Base-by-base conservation (phyloP, 1,140 invertebrate species). In the Ericerus pela region DNA sequence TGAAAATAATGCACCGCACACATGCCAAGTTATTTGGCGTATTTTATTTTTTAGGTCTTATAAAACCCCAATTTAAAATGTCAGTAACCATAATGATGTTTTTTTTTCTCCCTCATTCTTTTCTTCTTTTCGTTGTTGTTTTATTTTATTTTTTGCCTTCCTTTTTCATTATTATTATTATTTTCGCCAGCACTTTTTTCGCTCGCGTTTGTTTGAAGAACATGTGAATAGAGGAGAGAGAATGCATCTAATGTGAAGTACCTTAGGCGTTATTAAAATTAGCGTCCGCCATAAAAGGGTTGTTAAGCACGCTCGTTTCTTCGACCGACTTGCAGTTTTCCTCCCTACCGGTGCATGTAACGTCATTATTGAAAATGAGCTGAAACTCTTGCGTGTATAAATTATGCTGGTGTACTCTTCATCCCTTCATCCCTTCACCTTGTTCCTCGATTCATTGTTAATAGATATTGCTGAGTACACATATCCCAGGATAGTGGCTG, bases 181-280 rank as follows among this genome's bases (percentile, higher is more conserved):
- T n/a, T n/a, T n/a, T n/a, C n/a, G n/a, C n/a, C n/a, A n/a, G n/a
- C n/a, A n/a, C n/a, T n/a, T n/a, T n/a, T n/a, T n/a, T n/a, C n/a
- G n/a, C n/a, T n/a, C n/a, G n/a, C n/a, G n/a, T n/a, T n/a, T n/a
- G n/a, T n/a, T n/a, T n/a, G n/a, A n/a, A n/a, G n/a, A n/a, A n/a
- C n/a, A n/a, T n/a, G n/a, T n/a, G n/a, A n/a, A n/a, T n/a, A 24
- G 20, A 18, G 20, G 3, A 47, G 16, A 22, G 11, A 47, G 41
- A 47, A 38, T 47, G 41, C 41, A 47, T 47, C 22, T 47, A 47
- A 47, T 47, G 41, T 47, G 41, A 47, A 47, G 41, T 47, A 24
- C 41, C 41, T 2, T 47, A 47, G 41, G 41, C 41, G 41, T 47
- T 47, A 47, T 47, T 47, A 47, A 24, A 47, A 47, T 47, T 47